Base-by-base conservation (phyloP, 2,888 invertebrate genomes). In the Hermaeophaga mercurialis region DNA sequence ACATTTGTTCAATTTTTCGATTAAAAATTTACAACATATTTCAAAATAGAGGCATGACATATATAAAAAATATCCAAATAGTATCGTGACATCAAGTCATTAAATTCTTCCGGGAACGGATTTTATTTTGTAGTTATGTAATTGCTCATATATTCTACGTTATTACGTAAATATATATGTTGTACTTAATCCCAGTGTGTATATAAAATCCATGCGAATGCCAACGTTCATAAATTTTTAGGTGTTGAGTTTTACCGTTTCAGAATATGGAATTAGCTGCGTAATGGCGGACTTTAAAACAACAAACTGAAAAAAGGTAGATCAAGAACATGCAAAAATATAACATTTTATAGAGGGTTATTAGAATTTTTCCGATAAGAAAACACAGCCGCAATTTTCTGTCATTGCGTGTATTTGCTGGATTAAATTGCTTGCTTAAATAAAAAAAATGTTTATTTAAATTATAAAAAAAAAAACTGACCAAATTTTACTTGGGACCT, bases 141-240 rank as follows among this genome's bases (percentile, higher is more conserved):
- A 64, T 64, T 63, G 55, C 57, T 50, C 46, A 44, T 34, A 58
- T 60, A 59, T 52, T 56, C 61, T 58, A 54, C 58, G 58, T 60
- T 64, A 64, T 64, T 64, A 66, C 62, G 64, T 60, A 64, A 66
- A 66, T 66, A 59, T 41, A 56, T 44, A 54, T 57, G 53, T 62
- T 56, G 62, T 59, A 52, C 57, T 59, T 59, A 46, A 56, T 53
- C 36, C 52, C 18, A 26, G 49, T 49, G 54, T 61, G 58, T 50
- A 58, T 33, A 33, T 31, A 31, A 3, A 31, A 31, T 14, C 11
- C 33, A 33, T 5, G 22, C 12, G 43, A 43, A n/a, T n/a, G 24
- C 18, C 4, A 18, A 15, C 12, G 26, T 6, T 8, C 36, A 17
- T 36, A 36, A 36, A 36, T 36, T 36, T 36, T 36, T 36, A 43